These are phyloP conservation scores for Brenthis hecate DNA, from an alignment of 2,888 invertebrate genomes.

Conservation along the genomic window DNA sequence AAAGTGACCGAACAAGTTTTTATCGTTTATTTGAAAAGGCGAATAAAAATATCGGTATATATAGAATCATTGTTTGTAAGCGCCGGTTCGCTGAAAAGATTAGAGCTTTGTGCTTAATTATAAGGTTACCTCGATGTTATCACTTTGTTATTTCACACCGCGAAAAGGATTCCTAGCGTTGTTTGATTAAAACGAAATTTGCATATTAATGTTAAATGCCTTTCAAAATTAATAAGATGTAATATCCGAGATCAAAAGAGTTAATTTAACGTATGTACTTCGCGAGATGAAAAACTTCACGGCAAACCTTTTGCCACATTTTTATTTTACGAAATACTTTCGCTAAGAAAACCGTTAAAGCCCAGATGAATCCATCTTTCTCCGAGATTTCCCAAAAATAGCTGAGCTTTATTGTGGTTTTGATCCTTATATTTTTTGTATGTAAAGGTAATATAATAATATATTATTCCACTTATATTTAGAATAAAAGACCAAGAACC, in stretches of 20 bases:
- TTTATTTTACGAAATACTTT: slow-evolving; percentile 7
- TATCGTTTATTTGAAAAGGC: slow-evolving; percentile 23
- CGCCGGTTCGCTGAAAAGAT: background rate
- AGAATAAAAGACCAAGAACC: too few species aligned
- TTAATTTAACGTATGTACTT: slow-evolving; percentile 11
- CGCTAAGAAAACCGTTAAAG: slow-evolving; percentile 1
- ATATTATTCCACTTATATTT: too few species aligned
- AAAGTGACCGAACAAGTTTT: slow-evolving; percentile 75
- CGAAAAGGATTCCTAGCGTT: background rate
- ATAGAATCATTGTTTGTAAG: background rate
- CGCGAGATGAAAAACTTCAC: slow-evolving; percentile 3
- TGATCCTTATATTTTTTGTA: background rate
- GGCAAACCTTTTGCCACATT: background rate
- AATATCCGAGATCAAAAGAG: slow-evolving; percentile 2
- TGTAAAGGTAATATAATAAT: too few species aligned
- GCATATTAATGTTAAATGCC: background rate
- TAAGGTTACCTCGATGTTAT: background rate
- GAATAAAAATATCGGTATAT: slow-evolving; percentile 19
- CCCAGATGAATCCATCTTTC: background rate
- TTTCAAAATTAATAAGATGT: background rate
- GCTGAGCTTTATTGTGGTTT: background rate
- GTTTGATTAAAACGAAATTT: background rate
- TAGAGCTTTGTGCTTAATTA: background rate
- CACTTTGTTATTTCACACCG: background rate
- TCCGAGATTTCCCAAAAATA: slow-evolving; percentile 5